phyloP scores from a whole-genome alignment of 2,113 vertebrate species.

The Tupaia chinensis region DNA sequence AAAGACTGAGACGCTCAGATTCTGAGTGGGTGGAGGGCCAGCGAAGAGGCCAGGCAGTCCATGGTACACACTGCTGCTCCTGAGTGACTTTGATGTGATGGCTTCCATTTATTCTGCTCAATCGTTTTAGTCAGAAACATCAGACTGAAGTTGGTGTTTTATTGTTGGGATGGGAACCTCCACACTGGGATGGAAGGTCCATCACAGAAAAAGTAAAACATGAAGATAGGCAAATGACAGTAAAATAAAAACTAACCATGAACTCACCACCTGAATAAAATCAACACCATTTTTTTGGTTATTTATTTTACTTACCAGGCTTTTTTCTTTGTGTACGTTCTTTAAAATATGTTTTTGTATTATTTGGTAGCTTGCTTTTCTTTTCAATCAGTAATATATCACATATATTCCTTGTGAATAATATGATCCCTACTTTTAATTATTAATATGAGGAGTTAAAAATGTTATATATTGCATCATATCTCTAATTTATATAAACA shows the following conservation, averaged over 20 bases:
- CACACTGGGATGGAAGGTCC: not conserved
- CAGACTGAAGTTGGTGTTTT: not conserved
- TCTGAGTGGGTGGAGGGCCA: not conserved
- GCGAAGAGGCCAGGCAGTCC: not conserved
- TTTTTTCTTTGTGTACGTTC: not conserved
- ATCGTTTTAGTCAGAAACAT: not conserved
- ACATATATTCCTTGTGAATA: not conserved
- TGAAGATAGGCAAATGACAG: not conserved
- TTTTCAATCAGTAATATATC: not conserved
- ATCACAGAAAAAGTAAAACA: not conserved
- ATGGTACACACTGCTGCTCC: rapidly evolving
- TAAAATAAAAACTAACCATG: not conserved
- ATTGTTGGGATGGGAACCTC: not conserved
- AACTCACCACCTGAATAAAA: not conserved
- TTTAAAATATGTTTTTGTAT: not conserved
- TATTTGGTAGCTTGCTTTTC: not conserved
- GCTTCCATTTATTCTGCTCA: not conserved
- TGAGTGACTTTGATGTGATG: not conserved
- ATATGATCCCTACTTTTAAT: not conserved
- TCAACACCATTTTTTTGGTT: not conserved
- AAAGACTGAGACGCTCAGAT: not conserved
- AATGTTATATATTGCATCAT: not conserved
- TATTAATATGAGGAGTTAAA: not conserved
- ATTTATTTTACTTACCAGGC: not conserved
- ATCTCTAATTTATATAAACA: not conserved